Conservation (phyloP, 1,140 invertebrate genomes). For the Pinna nobilis region DNA sequence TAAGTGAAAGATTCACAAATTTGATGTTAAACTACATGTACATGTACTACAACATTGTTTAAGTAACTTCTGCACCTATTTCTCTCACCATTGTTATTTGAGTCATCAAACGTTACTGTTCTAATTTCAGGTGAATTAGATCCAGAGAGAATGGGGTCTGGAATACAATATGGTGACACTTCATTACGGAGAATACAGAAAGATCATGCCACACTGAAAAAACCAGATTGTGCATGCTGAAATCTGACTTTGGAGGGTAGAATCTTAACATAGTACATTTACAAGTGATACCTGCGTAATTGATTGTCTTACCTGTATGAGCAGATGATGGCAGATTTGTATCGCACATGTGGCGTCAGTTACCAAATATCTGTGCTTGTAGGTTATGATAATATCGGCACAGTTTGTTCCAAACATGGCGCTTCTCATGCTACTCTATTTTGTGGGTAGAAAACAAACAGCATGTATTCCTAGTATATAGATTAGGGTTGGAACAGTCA, state of each 20-base stretch:
- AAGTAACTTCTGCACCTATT: too few species aligned
- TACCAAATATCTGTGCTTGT: too few species aligned
- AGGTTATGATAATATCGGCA: too few species aligned
- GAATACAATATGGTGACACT: conserved; percentile 82
- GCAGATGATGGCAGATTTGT: too few species aligned
- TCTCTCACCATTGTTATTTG: too few species aligned
- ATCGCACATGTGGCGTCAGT: too few species aligned
- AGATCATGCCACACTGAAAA: conserved; percentile 57
- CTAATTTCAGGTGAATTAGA: conserved; percentile 83
- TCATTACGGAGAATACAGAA: conserved; percentile 74
- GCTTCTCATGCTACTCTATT: background rate
- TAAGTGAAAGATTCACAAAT: too few species aligned
- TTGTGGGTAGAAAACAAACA: background rate
- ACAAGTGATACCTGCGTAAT: too few species aligned
- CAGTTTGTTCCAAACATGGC: too few species aligned
- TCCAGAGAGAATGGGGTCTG: conserved; percentile 87
- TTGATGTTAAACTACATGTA: too few species aligned
- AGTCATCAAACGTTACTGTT: background rate
- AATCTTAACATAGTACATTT: too few species aligned
- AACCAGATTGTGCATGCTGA: conserved; percentile 76
- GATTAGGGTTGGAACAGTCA: background rate
- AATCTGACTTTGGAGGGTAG: background rate
- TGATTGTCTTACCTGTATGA: too few species aligned
- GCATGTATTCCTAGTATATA: background rate
- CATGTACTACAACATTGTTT: background rate